phyloP scores from a whole-genome alignment of 2,113 vertebrate genomes.

The Spermophilus dauricus region DNA sequence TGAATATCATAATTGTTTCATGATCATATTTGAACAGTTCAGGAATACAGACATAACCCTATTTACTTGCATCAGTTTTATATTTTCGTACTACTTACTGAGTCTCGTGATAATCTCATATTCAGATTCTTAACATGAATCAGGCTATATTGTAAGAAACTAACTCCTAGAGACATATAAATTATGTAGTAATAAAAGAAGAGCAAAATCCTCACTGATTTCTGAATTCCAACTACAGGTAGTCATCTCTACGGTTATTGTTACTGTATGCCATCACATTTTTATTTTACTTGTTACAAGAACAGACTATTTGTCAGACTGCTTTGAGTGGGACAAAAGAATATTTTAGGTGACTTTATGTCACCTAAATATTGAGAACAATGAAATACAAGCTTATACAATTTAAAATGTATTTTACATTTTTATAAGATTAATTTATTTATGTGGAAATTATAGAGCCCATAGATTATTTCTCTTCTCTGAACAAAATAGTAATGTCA shows the following conservation, averaged over 20 bases:
- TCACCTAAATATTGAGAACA: neutral
- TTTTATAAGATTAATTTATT: neutral
- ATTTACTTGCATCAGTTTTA: neutral
- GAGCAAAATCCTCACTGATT: neutral
- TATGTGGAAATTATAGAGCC: neutral
- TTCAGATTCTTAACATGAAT: neutral
- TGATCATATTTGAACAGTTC: neutral
- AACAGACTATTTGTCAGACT: neutral
- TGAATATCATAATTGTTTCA: neutral
- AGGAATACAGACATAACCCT: neutral
- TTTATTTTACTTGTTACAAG: neutral
- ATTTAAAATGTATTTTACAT: neutral
- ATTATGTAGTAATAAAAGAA: neutral
- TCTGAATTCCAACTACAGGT: neutral
- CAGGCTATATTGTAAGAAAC: neutral
- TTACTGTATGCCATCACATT: neutral
- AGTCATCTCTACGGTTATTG: neutral
- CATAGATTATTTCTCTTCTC: neutral
- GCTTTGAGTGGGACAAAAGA: neutral
- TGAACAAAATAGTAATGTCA: neutral
- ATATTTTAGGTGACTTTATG: neutral
- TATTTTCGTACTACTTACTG: neutral
- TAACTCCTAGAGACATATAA: neutral
- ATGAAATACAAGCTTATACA: neutral
- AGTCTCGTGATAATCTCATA: neutral